Evolutionary conservation across 2,797 vertebrate genomes (phyloP).

Genomic region (Ctenochaetus hawaiiensis): DNA sequence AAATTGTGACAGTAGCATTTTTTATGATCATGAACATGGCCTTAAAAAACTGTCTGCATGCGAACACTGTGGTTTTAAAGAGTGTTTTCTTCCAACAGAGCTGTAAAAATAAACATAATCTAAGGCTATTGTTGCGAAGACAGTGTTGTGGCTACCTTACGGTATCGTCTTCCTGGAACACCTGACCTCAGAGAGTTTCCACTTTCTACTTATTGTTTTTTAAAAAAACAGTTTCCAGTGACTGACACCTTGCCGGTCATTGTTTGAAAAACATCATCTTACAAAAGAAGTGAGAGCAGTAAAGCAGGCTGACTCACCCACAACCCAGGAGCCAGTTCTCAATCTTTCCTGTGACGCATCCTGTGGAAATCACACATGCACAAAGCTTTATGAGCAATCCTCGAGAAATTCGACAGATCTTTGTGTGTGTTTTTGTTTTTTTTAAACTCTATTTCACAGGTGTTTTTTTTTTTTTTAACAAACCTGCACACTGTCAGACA

Average conservation of each 20-base stretch:
- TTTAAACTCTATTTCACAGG: not conserved
- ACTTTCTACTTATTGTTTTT: constrained; percentile 37
- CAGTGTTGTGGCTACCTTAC: constrained; percentile 14
- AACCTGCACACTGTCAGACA: not conserved
- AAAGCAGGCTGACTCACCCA: constrained; percentile 85
- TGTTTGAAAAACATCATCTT: constrained; percentile 26
- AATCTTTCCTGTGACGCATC: constrained; percentile 87
- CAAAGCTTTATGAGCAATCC: constrained; percentile 28
- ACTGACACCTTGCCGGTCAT: constrained; percentile 28
- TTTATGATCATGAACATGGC: too few species aligned
- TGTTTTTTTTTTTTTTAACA: not conserved
- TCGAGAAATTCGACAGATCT: not conserved
- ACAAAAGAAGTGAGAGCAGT: constrained; percentile 21
- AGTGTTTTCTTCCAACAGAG: not conserved
- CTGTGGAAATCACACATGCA: constrained; percentile 84
- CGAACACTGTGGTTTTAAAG: constrained; percentile 5
- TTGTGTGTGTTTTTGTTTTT: too few species aligned
- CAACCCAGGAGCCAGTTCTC: constrained; percentile 90
- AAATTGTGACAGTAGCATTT: not conserved
- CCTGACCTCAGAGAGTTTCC: constrained; percentile 69
- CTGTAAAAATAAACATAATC: constrained; percentile 19
- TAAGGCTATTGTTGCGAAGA: constrained; percentile 28
- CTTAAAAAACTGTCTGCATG: constrained; percentile 2
- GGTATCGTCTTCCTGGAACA: constrained; percentile 63
- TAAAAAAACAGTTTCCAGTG: constrained; percentile 61